A percentile compares a stretch with the other conserved stretches of the same genome.
phyloP scores from a whole-genome alignment of 1,140 invertebrate species.

The Ceratitis capitata region DNA sequence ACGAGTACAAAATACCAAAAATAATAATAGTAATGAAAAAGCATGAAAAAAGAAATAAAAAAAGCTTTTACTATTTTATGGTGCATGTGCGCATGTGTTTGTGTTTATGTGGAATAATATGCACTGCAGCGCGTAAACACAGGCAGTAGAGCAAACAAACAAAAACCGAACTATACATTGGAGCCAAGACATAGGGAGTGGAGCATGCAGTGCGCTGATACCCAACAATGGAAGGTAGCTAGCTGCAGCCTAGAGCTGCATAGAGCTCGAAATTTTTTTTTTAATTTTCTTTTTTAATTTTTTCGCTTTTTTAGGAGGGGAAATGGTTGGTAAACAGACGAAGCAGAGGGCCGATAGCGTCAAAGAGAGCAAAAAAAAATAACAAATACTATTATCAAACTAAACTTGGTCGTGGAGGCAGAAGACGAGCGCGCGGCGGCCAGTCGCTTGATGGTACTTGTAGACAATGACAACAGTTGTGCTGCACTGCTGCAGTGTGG shows the following conservation, averaged over 20 bases:
- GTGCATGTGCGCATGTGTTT: not conserved
- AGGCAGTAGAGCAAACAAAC: not conserved
- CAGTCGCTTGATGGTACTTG: not conserved
- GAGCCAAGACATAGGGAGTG: not conserved
- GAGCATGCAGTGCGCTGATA: not conserved
- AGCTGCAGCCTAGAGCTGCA: not conserved
- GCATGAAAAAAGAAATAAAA: not conserved
- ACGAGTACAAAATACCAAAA: not conserved
- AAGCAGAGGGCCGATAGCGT: not conserved
- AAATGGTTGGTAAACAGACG: not conserved
- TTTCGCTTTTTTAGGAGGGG: not conserved
- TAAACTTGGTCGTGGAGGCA: not conserved
- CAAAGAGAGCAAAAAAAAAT: not conserved
- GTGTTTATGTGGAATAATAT: not conserved
- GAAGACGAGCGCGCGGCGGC: not conserved
- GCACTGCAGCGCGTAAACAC: conserved; percentile 7
- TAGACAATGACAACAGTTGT: not conserved
- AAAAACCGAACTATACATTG: not conserved
- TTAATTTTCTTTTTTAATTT: not conserved
- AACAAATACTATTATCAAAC: conserved; percentile 21
- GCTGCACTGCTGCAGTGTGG: not conserved
- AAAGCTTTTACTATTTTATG: not conserved
- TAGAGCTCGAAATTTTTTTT: not conserved
- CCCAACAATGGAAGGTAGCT: not conserved
- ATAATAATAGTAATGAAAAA: not conserved